Base-by-base conservation (phyloP, 2,888 invertebrate species). In the Anorthoa munda region DNA sequence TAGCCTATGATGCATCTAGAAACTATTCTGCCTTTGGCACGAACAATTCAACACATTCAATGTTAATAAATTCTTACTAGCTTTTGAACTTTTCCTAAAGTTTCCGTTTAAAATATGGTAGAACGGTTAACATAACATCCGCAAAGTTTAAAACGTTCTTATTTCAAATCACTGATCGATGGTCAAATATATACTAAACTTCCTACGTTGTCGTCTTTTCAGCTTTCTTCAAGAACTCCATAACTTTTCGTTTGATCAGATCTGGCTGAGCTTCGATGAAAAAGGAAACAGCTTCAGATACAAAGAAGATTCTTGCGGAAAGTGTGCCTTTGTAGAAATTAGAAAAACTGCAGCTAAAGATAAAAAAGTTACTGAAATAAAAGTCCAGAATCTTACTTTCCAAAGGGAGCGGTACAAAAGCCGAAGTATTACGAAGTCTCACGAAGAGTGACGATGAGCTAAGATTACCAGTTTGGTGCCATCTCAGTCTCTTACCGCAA, bases 401-500 rank as follows among this genome's bases (percentile, higher is more conserved):
- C 68, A 72, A 69, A 66, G 74, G 64, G 45, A 77, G n/a, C n/a
- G 23, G 23, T 56, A 53, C 7, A 51, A 51, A 61, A 60, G 4
- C 53, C 66, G 67, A 77, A 12, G 48, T 77, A 50, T 68, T 68
- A 72, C 77, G 67, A 81, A 65, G 67, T 58, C 7, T 31, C 60
- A 26, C 77, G 72, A 66, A 68, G 63, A 69, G 17, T 69, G 46
- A 45, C 68, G 72, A 68, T 66, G 76, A 75, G 26, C 63, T 53
- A 78, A 71, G 63, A 75, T 59, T 64, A 83, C 68, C 78, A 73
- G 75, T 72, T 82, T 73, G 5, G 63, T 63, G 60, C 66, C 72
- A 72, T 75, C 71, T 69, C n/a, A 53, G 60, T 58, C 15, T 56
- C 21, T 61, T 72, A 72, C 63, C 59, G 64, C 72, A 70, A 68